phyloP scores from a whole-genome alignment of 2,797 vertebrate genomes.

The Aldrovandia affinis region DNA sequence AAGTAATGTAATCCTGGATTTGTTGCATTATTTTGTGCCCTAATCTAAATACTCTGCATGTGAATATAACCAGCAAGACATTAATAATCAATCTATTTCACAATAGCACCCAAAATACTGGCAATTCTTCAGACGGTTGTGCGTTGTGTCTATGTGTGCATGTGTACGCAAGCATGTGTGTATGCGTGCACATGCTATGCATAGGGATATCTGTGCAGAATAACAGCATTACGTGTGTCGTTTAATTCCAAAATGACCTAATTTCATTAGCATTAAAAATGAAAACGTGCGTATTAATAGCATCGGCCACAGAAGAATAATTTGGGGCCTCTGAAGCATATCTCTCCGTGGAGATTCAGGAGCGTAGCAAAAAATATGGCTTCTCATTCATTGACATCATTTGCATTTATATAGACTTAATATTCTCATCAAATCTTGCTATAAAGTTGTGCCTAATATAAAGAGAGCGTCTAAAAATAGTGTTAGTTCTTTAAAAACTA shows the following conservation, averaged over 20 bases:
- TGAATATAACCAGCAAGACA: not conserved
- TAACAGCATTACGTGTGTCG: not conserved
- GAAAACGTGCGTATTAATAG: not conserved
- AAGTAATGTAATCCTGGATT: not conserved
- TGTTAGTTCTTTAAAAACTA: not conserved
- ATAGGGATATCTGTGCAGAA: not conserved
- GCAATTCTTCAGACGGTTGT: not conserved
- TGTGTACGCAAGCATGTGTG: not conserved
- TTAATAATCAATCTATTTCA: not conserved
- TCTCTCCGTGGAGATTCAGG: not conserved
- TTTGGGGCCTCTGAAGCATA: no score
- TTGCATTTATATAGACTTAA: no score
- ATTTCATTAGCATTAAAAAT: slow-evolving; percentile 19
- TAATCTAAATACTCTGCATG: not conserved
- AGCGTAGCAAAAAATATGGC: not conserved
- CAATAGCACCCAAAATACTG: not conserved
- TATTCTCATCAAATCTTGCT: not conserved
- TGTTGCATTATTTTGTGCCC: not conserved
- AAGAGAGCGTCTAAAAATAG: not conserved
- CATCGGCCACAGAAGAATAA: not conserved
- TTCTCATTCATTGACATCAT: not conserved
- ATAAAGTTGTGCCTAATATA: not conserved
- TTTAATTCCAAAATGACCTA: slow-evolving; percentile 11
- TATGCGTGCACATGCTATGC: not conserved
- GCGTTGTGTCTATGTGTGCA: not conserved